A percentile compares a stretch with the other conserved stretches of the same genome.
phyloP scores from a whole-genome alignment of 1,140 invertebrate species.

The Elymnias hypermnestra region DNA sequence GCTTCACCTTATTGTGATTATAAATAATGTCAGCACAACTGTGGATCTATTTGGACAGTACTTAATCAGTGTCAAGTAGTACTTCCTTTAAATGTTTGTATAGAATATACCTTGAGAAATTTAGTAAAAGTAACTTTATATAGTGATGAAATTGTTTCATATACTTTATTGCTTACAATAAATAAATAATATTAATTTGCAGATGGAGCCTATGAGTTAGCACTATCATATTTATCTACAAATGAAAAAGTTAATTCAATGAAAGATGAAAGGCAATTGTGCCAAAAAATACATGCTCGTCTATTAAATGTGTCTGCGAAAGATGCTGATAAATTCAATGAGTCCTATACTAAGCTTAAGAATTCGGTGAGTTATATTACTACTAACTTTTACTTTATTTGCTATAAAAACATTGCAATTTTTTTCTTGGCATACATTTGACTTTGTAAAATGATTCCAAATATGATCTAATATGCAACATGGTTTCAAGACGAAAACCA shows the following conservation, averaged over 20 bases:
- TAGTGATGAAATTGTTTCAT: too few species aligned
- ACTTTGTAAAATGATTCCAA: too few species aligned
- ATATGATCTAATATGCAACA: too few species aligned
- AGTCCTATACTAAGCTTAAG: conserved; percentile 67
- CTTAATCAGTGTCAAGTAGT: background rate
- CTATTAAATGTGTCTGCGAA: conserved; percentile 42
- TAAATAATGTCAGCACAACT: too few species aligned
- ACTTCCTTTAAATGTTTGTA: too few species aligned
- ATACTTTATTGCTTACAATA: conserved; percentile 6
- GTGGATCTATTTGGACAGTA: too few species aligned
- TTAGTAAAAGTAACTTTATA: conserved; percentile 14
- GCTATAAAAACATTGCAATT: too few species aligned
- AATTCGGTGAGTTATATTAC: conserved; percentile 63
- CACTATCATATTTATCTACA: conserved; percentile 61
- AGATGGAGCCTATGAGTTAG: conserved; percentile 70
- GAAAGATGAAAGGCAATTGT: conserved; percentile 57
- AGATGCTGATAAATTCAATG: conserved; percentile 69
- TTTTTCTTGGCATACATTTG: too few species aligned
- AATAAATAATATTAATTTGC: conserved; percentile 16
- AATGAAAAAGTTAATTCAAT: conserved; percentile 37
- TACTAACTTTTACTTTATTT: too few species aligned
- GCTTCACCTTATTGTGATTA: too few species aligned
- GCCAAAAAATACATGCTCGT: conserved; percentile 58
- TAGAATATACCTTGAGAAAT: conserved; percentile 29
- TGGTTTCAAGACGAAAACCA: too few species aligned